Base-by-base conservation (phyloP, 2,797 vertebrate species). In the Myiotriccus ornatus region DNA sequence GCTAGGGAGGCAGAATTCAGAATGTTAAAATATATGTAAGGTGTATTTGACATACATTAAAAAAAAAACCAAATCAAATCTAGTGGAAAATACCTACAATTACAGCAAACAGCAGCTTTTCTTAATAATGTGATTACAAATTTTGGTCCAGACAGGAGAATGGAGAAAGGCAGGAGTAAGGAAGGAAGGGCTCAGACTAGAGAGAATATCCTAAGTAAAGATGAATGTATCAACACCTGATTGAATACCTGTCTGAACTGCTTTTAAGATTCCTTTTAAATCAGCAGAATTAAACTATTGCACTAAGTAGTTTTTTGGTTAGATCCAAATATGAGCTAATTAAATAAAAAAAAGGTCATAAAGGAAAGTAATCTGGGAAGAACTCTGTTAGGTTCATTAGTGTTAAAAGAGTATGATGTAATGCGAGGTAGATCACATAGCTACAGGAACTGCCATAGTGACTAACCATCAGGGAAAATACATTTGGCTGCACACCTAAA, bases 161-260 rank as follows among this genome's bases (percentile, higher is more conserved):
- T 69, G 24, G 10, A 41, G 30, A 46, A 35, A 12, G 7, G 23
- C 11, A 34, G 10, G 14, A 44, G 17, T 53, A 86, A 62, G 24
- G 30, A 57, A 74, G 16, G 16, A 64, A 65, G 2, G 3, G 7
- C 68, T 76, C 11, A 14, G 14, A 15, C 11, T 69, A 46, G 62
- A 64, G 6, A 3, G 7, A 70, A 10, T 5, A 46, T 49, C 21
- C 23, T 65, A 65, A 60, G 3, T 34, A 73, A 84, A 71, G 22
- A n/a, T 30, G 9, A 17, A 4, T 77, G 15, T 20, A 49, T 69
- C 19, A 35, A 30, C 0, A 0, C 7, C 16, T 76, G 23, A 46
- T 17, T 84, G 23, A 27, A 62, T 41, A 62, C 15, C 14, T 63
- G 21, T 18, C n/a, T 70, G 30, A 77, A 56, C 10, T 53, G 34